Evolutionary conservation across 2,888 invertebrate species (phyloP), one percentile per base, ranked within the genome.

Genomic region (Endotricha flammealis): DNA sequence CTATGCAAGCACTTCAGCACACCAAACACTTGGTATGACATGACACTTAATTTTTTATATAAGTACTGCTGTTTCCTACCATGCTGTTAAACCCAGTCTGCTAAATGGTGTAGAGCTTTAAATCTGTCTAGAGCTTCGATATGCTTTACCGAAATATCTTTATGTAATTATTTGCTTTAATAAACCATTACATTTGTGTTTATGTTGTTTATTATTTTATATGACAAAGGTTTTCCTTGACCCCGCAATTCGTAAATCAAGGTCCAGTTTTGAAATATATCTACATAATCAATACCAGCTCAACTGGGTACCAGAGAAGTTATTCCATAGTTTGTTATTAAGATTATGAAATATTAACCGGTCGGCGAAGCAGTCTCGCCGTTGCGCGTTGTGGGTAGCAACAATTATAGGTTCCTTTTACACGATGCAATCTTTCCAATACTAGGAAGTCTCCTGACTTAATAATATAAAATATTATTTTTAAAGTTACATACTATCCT

Each of bases 121-220:
- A 24, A 24, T 10, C 14, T 24, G 14, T 24, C 7, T 32, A 24
- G 24, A 28, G 32, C 32, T 32, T 32, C 24, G 14, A 23, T 5
- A n/a, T n/a, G 31, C 31, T 32, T 32, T 23, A 12, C 13, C 3
- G 6, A 20, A 28, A 28, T n/a, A n/a, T 8, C 28, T 12, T 13
- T 12, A 7, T 24, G 14, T 32, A 10, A n/a, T 23, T 32, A 24
- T 25, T 32, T 14, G 14, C 32, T 16, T 16, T 24, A 43, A 38
- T 42, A 38, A 43, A 46, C 9, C 28, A 38, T 32, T 42, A 35
- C 38, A 35, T 44, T 32, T 39, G 30, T 40, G n/a, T 34, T 36
- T 37, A 29, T 40, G 29, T 11, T 13, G 24, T 33, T 29, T 29
- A 38, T 30, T 25, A 13, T 20, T 33, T 37, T n/a, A 9, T 13